A percentile compares a stretch with the other conserved stretches of the same genome.
These are phyloP conservation scores for Engystomops pustulosus DNA, from an alignment of 2,113 vertebrate genomes.

Conservation along the genomic window DNA sequence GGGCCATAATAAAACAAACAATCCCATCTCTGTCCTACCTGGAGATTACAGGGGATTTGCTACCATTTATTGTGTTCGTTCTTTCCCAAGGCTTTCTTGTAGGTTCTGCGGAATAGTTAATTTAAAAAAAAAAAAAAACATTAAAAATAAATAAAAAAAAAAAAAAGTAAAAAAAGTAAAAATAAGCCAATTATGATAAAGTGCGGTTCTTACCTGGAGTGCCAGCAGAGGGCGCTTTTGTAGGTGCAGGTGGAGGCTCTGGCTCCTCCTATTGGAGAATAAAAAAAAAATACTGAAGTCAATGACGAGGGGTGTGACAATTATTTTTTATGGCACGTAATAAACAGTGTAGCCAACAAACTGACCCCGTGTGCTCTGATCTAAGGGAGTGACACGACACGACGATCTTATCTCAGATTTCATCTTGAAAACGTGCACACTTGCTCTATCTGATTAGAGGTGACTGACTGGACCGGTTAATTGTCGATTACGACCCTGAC, in stretches of 20 bases:
- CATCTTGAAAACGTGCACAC: too few relatives aligned
- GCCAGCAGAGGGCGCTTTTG: conserved; percentile 90
- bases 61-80: conserved; percentile 95
- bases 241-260: conserved; percentile 80
- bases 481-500: too few relatives aligned
- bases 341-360: too few relatives aligned
- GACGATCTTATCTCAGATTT: too few relatives aligned
- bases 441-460: too few relatives aligned
- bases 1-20: too few relatives aligned
- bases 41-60: conserved; percentile 98
- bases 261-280: conserved; percentile 84
- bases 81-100: conserved; percentile 98
- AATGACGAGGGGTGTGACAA: too few relatives aligned
- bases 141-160: background rate
- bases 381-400: too few relatives aligned
- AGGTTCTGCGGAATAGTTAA: conserved; percentile 90
- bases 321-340: too few relatives aligned
- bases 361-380: too few relatives aligned
- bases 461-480: too few relatives aligned
- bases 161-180: background rate
- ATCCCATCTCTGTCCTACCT: conserved; percentile 77
- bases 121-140: conserved; percentile 59
- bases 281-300: background rate
- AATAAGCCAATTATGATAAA: too few relatives aligned
- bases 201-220: conserved; percentile 86